Evolutionary conservation across 2,888 invertebrate genomes (phyloP), one percentile per base, ranked within the genome.

Genomic region (Chironomus tentans): DNA sequence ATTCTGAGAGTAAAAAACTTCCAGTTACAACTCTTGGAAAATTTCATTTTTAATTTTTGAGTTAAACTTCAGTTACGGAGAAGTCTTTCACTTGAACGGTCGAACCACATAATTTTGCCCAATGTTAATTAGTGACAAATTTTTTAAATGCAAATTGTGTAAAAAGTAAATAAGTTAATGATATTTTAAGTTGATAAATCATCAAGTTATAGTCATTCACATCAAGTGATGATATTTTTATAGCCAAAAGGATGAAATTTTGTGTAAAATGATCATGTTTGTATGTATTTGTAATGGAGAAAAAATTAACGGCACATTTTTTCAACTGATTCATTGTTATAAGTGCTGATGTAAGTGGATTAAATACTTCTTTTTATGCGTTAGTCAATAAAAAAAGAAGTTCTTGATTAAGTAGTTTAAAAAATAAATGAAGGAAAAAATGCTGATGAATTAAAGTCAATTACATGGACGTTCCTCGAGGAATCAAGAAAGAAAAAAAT

Each of bases 281-380:
- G 15, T 15, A 21, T 76, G 76, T 76, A 21, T 46, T 15, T 76
- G 76, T 76, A 56, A 24, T 21, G 21, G 65, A 12, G 22, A 69
- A 28, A 69, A 56, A 76, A 76, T 76, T 76, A 76, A 76, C 76
- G 76, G 76, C 76, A 76, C 24, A 65, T 65, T 65, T 69, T n/a
- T 76, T 69, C 69, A 50, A 73, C 74, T 61, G 72, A 72, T 38
- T 72, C 72, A 38, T 62, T 72, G 72, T 62, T 72, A 70, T 24
- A 74, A 74, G 74, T 65, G 74, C 74, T 74, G 74, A 74, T 74
- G 74, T 74, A 68, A 74, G 74, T 65, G 74, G 68, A 74, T 74
- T 74, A 73, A 73, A 73, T 62, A 73, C 21, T 68, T 68, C 38
- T 18, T 24, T 74, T n/a, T 38, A 24, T 56, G 56, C 56, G 56